phyloP scores from a whole-genome alignment of 2,888 invertebrate genomes.

The Melanargia galathea region DNA sequence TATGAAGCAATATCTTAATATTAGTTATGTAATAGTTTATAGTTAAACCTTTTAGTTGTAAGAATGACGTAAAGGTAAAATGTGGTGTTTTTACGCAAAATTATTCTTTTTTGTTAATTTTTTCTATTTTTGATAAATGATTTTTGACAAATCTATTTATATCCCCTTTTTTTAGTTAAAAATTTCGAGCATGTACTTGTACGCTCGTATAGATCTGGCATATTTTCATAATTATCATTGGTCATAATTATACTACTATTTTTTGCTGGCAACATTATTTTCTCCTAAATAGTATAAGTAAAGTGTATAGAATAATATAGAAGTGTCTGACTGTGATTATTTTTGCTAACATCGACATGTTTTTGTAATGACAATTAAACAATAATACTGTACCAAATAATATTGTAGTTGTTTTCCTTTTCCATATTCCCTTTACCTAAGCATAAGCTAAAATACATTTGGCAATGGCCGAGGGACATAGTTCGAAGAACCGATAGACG shows the following conservation, averaged over 20 bases:
- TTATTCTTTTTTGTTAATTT: neutral
- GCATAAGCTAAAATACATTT: no score
- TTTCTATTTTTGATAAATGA: conserved; percentile 6
- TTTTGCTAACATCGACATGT: conserved; percentile 81
- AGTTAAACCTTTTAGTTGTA: neutral
- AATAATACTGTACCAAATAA: conserved; percentile 78
- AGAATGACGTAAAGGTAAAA: conserved; percentile 2
- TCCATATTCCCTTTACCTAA: neutral
- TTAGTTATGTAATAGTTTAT: conserved; percentile 3
- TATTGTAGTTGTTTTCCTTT: conserved; percentile 32
- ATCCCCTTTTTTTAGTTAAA: neutral
- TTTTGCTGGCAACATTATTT: conserved; percentile 16
- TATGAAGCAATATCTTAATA: conserved; percentile 23
- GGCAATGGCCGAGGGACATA: no score
- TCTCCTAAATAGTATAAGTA: conserved; percentile 14
- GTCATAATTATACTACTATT: conserved; percentile 1
- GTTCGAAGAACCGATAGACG: no score
- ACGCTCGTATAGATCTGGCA: no score
- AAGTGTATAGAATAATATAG: conserved; percentile 49
- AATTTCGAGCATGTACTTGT: no score
- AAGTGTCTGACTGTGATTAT: conserved; percentile 82
- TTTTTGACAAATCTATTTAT: conserved; percentile 9
- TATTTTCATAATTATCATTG: neutral
- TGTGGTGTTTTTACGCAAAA: neutral
- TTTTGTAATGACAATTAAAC: conserved; percentile 81